Evolutionary conservation across 64 coral and sea anemone species (phyloP).

Genomic region (Pachyseris speciosa): DNA sequence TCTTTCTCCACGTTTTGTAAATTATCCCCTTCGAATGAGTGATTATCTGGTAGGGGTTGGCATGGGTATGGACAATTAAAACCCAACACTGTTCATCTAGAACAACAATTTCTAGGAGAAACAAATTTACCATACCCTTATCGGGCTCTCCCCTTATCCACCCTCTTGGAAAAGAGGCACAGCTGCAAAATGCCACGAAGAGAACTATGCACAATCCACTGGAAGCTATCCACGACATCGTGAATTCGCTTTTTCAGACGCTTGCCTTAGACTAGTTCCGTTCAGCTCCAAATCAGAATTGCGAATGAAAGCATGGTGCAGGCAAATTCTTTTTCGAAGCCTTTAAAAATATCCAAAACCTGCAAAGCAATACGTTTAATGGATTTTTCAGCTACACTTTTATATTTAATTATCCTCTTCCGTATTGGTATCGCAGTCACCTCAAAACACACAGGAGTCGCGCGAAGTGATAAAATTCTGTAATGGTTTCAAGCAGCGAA

Average conservation of each 20-base stretch:
- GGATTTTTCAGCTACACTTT: neutral
- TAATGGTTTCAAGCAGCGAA: no score
- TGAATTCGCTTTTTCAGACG: neutral
- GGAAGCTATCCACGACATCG: neutral
- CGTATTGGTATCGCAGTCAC: neutral
- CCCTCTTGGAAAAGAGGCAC: neutral
- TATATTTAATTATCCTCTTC: neutral
- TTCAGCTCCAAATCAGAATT: neutral
- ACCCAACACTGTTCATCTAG: no score
- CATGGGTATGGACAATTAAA: no score
- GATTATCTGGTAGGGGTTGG: no score
- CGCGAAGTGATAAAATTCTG: no score
- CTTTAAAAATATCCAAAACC: neutral
- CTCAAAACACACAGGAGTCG: no score
- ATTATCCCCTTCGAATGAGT: no score
- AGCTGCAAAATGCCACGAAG: neutral
- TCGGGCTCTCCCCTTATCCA: no score
- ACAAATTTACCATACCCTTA: neutral
- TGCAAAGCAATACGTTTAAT: neutral
- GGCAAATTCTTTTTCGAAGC: neutral
- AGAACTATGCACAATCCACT: neutral
- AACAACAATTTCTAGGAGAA: no score
- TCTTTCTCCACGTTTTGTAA: no score
- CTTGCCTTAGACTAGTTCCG: neutral
- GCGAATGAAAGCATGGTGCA: neutral